Percentiles rank a stretch among this genome's conserved stretches.
Evolutionary conservation across 2,113 vertebrate genomes (phyloP).

Genomic region (Petaurus breviceps): DNA sequence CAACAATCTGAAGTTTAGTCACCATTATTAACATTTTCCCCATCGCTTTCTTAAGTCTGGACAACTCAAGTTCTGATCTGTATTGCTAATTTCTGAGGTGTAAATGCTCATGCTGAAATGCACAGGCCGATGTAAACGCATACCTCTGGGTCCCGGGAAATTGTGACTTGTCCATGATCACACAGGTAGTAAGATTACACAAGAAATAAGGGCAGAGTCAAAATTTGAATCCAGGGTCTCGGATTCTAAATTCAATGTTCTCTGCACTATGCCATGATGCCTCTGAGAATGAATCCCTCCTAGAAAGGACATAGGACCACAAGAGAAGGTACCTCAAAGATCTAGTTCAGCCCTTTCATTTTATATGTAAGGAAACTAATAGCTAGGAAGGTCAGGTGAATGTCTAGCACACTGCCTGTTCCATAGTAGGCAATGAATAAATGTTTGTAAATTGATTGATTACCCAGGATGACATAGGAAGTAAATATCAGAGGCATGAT

Average conservation of each 20-base stretch:
- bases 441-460: not conserved
- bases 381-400: not conserved
- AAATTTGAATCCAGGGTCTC: not conserved
- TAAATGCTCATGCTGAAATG: not conserved
- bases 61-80: not conserved
- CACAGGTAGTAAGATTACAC: not conserved
- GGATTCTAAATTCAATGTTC: not conserved
- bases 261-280: not conserved
- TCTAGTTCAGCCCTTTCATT: not conserved
- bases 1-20: not conserved
- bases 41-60: not conserved
- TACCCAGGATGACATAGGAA: not conserved
- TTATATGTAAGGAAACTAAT: not conserved
- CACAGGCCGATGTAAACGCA: not conserved
- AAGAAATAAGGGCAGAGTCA: not conserved
- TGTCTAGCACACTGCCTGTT: too few relatives aligned
- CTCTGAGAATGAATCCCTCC: not conserved
- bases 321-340: not conserved
- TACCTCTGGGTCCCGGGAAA: not conserved
- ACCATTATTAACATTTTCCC: not conserved
- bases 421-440: not conserved
- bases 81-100: not conserved
- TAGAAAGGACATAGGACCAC: not conserved
- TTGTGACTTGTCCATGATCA: not conserved
- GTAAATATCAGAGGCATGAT: too few relatives aligned